phyloP scores from a whole-genome alignment of 2,888 invertebrate genomes.

The Cacoxenus indagator region DNA sequence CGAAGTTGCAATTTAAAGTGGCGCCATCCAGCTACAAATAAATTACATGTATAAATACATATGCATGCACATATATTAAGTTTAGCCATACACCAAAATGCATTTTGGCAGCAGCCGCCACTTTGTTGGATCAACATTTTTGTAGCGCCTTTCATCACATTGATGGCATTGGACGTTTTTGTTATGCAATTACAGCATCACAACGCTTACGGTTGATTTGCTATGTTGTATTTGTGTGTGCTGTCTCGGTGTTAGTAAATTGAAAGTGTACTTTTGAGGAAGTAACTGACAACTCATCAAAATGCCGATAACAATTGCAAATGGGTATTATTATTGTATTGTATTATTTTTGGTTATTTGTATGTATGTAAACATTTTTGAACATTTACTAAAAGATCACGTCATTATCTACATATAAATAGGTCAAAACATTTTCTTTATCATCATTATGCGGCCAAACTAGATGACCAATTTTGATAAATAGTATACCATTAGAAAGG shows the following conservation, averaged over 20 bases:
- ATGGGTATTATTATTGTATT: too few relatives aligned
- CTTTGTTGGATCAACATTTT: not conserved
- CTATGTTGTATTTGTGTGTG: not conserved
- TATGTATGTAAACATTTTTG: too few relatives aligned
- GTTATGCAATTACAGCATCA: conserved; percentile 9
- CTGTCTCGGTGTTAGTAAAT: not conserved
- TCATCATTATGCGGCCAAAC: too few relatives aligned
- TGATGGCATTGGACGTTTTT: not conserved
- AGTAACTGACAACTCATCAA: not conserved
- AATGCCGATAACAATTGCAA: not conserved
- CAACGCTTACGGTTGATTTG: not conserved
- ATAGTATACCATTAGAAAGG: too few relatives aligned
- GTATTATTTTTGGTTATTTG: too few relatives aligned
- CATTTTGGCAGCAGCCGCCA: not conserved
- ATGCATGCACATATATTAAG: not conserved
- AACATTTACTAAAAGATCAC: too few relatives aligned
- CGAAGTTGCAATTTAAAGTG: not conserved
- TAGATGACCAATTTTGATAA: too few relatives aligned
- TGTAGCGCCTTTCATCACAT: not conserved
- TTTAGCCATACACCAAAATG: not conserved
- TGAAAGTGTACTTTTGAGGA: not conserved
- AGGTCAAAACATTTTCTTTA: too few relatives aligned
- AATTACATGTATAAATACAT: not conserved
- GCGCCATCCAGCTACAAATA: too few relatives aligned
- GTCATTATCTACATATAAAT: too few relatives aligned